These are phyloP conservation scores for Labia minor DNA, from an alignment of 2,888 invertebrate species.

Conservation along the genomic window DNA sequence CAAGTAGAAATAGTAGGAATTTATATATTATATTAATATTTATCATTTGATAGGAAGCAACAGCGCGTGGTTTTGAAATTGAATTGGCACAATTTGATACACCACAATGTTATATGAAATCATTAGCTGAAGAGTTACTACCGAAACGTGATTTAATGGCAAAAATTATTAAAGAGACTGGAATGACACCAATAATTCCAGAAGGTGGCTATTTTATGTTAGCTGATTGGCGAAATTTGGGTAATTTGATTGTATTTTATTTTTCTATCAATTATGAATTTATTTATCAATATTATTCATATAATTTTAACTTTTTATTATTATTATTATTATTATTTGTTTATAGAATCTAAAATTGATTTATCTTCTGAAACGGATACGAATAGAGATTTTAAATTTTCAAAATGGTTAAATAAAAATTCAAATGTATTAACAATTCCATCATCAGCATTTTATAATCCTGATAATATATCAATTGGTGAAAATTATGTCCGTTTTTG, in stretches of 20 bases:
- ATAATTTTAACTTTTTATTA: conserved; percentile 21
- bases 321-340: conserved; percentile 20
- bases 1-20: too few relatives aligned
- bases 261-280: neutral
- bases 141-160: conserved; percentile 72
- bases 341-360: conserved; percentile 51
- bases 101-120: conserved; percentile 72
- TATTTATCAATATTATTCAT: conserved; percentile 19
- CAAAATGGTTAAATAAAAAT: conserved; percentile 90
- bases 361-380: conserved; percentile 57
- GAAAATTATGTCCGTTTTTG: conserved; percentile 86
- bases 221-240: conserved; percentile 76
- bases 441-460: conserved; percentile 83
- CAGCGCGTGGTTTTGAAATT: conserved; percentile 77
- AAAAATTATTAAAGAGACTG: conserved; percentile 60
- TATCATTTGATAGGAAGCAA: conserved; percentile 91
- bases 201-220: conserved; percentile 97
- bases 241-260: conserved; percentile 35
- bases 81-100: conserved; percentile 60
- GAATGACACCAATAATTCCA: conserved; percentile 84
- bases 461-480: conserved; percentile 63
- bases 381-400: conserved; percentile 80
- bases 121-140: conserved; percentile 60
- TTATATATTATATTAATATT: too few relatives aligned
- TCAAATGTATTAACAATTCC: conserved; percentile 89